Percentiles rank a stretch among this genome's conserved stretches.
These are phyloP conservation scores for Philonicus albiceps DNA, from an alignment of 2,888 invertebrate species.

Conservation along the genomic window DNA sequence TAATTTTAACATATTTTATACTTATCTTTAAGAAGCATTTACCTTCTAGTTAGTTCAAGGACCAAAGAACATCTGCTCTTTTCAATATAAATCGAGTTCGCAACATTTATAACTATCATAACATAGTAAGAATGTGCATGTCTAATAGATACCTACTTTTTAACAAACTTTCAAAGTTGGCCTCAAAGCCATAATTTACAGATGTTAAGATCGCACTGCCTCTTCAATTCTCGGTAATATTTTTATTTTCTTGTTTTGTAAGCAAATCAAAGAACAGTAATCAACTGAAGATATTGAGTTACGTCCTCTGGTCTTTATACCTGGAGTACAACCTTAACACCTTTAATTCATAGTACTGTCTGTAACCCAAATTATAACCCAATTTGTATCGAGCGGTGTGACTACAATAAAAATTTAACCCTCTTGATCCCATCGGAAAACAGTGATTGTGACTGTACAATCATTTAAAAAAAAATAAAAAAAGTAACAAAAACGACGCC, in stretches of 20 bases:
- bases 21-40: background rate
- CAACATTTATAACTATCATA: background rate
- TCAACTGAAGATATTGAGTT: background rate
- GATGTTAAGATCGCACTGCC: background rate
- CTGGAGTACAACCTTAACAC: background rate
- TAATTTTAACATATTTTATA: background rate
- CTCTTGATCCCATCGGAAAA: background rate
- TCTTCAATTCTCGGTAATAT: background rate
- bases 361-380: background rate
- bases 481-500: background rate
- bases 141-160: background rate
- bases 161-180: background rate
- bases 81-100: background rate
- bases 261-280: background rate
- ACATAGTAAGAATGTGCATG: background rate
- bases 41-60: background rate
- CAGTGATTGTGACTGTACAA: background rate
- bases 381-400: background rate
- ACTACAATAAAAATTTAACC: background rate
- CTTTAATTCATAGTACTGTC: background rate
- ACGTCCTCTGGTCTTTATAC: background rate
- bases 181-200: background rate
- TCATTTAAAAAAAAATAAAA: background rate
- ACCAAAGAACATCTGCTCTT: background rate
- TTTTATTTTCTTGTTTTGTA: background rate